These are phyloP conservation scores for Siphlonurus alternatus DNA, from an alignment of 2,888 invertebrate genomes.

Conservation along the genomic window DNA sequence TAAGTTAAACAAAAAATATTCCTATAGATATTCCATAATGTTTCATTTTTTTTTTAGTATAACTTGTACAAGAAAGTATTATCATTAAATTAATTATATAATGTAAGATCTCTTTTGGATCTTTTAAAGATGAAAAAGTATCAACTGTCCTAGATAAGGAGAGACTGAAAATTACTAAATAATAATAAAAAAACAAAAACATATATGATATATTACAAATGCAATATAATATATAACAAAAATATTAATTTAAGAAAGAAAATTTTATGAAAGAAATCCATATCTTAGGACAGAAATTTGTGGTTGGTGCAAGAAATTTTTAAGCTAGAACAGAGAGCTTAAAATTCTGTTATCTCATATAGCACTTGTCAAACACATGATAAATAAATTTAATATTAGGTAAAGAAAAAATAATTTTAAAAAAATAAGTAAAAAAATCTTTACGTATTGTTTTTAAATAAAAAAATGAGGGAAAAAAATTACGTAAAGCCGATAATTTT, in stretches of 20 bases:
- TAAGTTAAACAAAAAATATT: neutral
- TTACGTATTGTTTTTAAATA: neutral
- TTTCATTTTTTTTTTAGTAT: no score
- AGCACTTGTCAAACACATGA: neutral
- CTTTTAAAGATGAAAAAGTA: neutral
- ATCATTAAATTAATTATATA: no score
- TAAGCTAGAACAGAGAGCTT: neutral
- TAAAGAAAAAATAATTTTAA: neutral
- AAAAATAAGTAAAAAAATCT: neutral
- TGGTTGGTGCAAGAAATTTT: neutral
- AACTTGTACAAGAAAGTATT: no score
- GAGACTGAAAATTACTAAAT: neutral
- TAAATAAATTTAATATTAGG: no score
- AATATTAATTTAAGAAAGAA: no score
- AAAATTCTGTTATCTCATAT: neutral
- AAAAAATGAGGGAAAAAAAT: neutral
- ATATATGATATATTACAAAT: no score
- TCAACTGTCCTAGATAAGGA: neutral
- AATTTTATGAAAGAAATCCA: neutral
- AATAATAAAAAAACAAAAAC: neutral
- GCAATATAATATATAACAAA: no score
- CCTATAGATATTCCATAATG: neutral
- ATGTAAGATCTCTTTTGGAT: neutral
- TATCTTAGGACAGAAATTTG: neutral
- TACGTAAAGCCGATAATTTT: neutral